A percentile compares a stretch with the other conserved stretches of the same genome.
These are phyloP conservation scores for Orthosia incerta DNA, from an alignment of 2,888 invertebrate species.

Conservation along the genomic window DNA sequence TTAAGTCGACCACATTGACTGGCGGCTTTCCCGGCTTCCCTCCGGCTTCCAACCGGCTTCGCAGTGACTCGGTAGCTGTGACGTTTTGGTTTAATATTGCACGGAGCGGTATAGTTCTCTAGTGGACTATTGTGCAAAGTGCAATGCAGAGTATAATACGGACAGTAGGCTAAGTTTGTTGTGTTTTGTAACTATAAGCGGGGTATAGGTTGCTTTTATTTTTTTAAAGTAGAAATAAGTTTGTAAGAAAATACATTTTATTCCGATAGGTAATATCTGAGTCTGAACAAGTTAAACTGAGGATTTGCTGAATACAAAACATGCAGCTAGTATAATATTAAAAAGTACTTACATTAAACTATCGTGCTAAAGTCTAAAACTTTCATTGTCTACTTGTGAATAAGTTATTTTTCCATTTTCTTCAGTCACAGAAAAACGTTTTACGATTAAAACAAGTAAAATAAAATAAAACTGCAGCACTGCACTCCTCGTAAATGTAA, in stretches of 20 bases:
- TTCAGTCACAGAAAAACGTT: neutral
- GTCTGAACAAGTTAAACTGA: too few relatives aligned
- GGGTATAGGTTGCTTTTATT: too few relatives aligned
- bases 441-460: slow-evolving; percentile 13
- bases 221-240: too few relatives aligned
- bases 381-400: neutral
- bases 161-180: slow-evolving; percentile 30
- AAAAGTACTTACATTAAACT: neutral
- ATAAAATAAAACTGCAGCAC: slow-evolving; percentile 33
- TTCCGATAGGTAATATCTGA: too few relatives aligned
- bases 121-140: slow-evolving; percentile 50
- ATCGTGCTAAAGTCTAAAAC: neutral
- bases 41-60: slow-evolving; percentile 5
- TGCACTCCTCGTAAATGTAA: slow-evolving; percentile 43
- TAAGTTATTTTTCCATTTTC: slow-evolving; percentile 14
- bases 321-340: too few relatives aligned
- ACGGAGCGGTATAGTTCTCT: slow-evolving; percentile 27
- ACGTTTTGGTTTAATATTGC: slow-evolving; percentile 57
- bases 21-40: slow-evolving; percentile 23
- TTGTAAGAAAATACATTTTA: too few relatives aligned
- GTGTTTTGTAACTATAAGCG: neutral
- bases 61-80: neutral
- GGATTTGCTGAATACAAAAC: too few relatives aligned
- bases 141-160: neutral
- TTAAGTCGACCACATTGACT: slow-evolving; percentile 50